Percentiles rank a stretch among this genome's conserved stretches.
Evolutionary conservation across 2,113 vertebrate genomes (phyloP).

Genomic region (Cheirogaleus medius): DNA sequence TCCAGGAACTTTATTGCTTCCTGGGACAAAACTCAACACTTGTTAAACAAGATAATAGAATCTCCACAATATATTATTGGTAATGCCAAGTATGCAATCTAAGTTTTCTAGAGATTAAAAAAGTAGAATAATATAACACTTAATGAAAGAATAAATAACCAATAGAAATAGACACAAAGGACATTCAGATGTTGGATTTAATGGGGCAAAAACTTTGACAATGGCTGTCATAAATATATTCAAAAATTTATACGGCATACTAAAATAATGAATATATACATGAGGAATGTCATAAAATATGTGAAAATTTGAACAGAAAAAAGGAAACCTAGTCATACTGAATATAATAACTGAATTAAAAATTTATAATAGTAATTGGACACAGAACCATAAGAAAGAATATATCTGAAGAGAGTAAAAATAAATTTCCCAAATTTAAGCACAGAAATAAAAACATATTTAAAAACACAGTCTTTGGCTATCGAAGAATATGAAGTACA

Average conservation of each 20-base stretch:
- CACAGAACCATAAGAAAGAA: not conserved
- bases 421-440: not conserved
- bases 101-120: not conserved
- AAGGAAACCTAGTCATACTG: not conserved
- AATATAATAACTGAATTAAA: not conserved
- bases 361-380: not conserved
- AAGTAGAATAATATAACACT: not conserved
- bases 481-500: accelerated
- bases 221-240: not conserved
- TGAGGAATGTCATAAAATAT: not conserved
- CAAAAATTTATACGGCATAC: not conserved
- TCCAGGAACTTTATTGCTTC: not conserved
- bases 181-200: not conserved
- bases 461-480: not conserved
- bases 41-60: not conserved
- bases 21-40: not conserved
- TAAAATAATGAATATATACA: not conserved
- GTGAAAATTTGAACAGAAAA: not conserved
- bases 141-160: not conserved
- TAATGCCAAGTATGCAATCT: not conserved
- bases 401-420: not conserved
- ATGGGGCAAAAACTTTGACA: not conserved
- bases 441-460: not conserved
- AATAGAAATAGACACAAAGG: not conserved
- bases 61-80: not conserved